Evolutionary conservation across 2,797 vertebrate species (phyloP), one percentile per base, ranked within the genome.

Genomic region (Pelodytes ibericus): DNA sequence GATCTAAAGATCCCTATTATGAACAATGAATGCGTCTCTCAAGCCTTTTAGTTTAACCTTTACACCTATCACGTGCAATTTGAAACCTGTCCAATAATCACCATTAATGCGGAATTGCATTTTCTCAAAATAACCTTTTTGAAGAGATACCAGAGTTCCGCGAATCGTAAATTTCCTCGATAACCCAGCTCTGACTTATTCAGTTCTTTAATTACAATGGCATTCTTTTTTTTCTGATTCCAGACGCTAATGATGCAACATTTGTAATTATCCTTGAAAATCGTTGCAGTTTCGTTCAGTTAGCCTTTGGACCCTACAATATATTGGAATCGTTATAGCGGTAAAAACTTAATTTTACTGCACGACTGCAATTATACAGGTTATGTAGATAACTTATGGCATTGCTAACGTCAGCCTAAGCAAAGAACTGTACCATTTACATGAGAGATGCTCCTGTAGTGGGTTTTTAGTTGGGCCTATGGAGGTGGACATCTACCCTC

Each of bases 201-300:
- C 51, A 22, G 24, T 25, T 25, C 51, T 13, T 56, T 56, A 56
- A 56, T 56, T 56, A 4, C 22, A 2, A 56, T 56, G 20, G 20
- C n/a, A 24, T 56, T 56, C 51, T 22, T 56, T 9, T 22, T 25
- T 56, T 9, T 22, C 13, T 4, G 22, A 24, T 7, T 56, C 8
- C 2, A 22, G 51, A 5, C 20, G 24, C 51, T 56, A 56, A 56
- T 56, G 6, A 13, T 2, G 44, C 6, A 56, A 6, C 8, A 7
- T 56, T 22, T 20, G 24, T 56, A 56, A 56, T 56, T 56, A 56
- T 56, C 24, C 51, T 56, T 56, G 51, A 56, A 56, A 56, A 24
- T 56, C 8, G 6, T 24, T 24, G 6, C 51, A 22, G 22, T 25
- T 25, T 24, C 22, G 4, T 56, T 56, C 22, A 22, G 51, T 7